phyloP scores from a whole-genome alignment of 2,113 vertebrate genomes.

The Redunca redunca region DNA sequence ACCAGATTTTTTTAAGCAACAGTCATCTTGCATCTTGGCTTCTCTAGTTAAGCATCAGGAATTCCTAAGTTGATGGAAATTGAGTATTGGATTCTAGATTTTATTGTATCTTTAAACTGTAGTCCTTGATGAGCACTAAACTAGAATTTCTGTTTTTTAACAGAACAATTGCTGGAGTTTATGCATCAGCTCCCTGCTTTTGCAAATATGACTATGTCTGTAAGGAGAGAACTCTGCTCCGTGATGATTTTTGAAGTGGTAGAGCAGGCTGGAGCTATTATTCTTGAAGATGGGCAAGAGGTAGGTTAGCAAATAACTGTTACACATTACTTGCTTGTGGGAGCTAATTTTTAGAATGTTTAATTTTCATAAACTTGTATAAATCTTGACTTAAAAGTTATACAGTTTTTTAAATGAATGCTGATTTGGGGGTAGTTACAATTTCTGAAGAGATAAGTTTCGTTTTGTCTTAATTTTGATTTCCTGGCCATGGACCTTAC shows the following conservation, averaged over 20 bases:
- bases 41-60: background rate
- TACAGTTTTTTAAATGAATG: background rate
- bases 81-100: background rate
- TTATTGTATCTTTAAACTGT: background rate
- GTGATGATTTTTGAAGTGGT: constrained; percentile 99
- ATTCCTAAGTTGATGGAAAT: background rate
- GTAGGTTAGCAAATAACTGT: constrained; percentile 75
- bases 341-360: background rate
- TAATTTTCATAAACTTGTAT: background rate
- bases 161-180: constrained; percentile 96
- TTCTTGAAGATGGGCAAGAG: constrained; percentile 93
- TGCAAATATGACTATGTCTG: constrained; percentile 99
- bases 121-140: constrained; percentile 4
- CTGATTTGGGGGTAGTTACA: background rate
- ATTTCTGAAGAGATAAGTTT: background rate
- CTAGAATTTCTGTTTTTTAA: constrained; percentile 47
- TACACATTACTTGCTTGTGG: background rate
- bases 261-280: constrained; percentile 91
- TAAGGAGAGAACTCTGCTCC: constrained; percentile 93
- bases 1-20: background rate
- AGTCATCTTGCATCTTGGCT: background rate
- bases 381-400: background rate
- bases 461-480: constrained; percentile 33
- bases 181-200: constrained; percentile 98
- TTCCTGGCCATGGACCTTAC: background rate